Evolutionary conservation across 2,888 invertebrate species (phyloP).

Genomic region (Horisme vitalbata): DNA sequence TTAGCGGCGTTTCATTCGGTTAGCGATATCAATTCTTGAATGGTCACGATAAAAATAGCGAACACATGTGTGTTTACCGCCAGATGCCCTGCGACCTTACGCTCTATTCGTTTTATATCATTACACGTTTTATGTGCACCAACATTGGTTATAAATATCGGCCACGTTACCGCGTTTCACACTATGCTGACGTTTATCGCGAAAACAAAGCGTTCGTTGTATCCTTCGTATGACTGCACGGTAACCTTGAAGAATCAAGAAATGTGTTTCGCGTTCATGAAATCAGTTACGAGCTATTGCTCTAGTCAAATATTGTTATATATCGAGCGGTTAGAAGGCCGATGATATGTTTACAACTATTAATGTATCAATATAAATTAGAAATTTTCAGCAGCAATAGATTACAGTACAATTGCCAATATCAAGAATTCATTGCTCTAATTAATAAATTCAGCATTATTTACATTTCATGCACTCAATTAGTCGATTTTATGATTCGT

Average conservation of each 20-base stretch:
- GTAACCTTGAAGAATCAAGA: slow-evolving; percentile 28
- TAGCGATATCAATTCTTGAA: slow-evolving; percentile 66
- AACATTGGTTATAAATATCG: slow-evolving; percentile 56
- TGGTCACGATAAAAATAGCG: slow-evolving; percentile 73
- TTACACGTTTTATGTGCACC: slow-evolving; percentile 48
- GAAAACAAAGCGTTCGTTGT: slow-evolving; percentile 49
- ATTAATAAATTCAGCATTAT: no score
- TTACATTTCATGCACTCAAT: no score
- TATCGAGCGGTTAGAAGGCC: slow-evolving; percentile 32
- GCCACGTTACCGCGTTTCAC: slow-evolving; percentile 52
- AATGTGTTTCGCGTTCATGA: slow-evolving; percentile 24
- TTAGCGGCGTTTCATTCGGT: slow-evolving; percentile 48
- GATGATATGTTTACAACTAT: no score
- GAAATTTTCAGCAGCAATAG: no score
- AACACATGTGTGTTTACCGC: slow-evolving; percentile 66
- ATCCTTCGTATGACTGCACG: slow-evolving; percentile 29
- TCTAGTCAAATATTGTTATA: slow-evolving; percentile 38
- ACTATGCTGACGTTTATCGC: slow-evolving; percentile 54
- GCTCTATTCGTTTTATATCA: slow-evolving; percentile 54
- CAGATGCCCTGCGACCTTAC: slow-evolving; percentile 81
- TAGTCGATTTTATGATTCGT: background rate
- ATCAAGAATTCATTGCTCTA: no score
- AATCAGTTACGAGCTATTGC: slow-evolving; percentile 20
- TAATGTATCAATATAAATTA: no score
- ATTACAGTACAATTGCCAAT: no score